A percentile compares a stretch with the other conserved stretches of the same genome.
phyloP scores from a whole-genome alignment of 2,888 invertebrate species.

The Anaspis maculata region DNA sequence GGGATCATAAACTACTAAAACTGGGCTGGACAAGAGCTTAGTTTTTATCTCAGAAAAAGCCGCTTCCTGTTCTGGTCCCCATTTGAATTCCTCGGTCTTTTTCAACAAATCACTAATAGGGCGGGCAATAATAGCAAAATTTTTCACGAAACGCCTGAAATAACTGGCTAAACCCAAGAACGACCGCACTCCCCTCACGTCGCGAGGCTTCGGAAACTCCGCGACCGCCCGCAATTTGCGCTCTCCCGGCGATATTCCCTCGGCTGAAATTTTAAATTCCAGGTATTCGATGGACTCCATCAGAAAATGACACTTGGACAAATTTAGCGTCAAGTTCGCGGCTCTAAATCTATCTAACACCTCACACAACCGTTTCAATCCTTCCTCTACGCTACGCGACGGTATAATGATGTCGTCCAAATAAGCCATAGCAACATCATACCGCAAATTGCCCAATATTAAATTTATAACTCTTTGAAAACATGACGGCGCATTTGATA shows the following conservation, averaged over 20 bases:
- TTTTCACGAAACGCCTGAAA: constrained; percentile 10
- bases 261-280: constrained; percentile 1
- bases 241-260: not conserved
- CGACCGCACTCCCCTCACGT: constrained; percentile 2
- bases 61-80: not conserved
- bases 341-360: constrained; percentile 5
- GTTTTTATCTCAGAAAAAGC: constrained; percentile 3
- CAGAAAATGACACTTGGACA: constrained; percentile 11
- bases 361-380: constrained; percentile 1
- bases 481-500: constrained; percentile 3
- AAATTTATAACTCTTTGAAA: constrained; percentile 5
- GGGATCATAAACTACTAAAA: constrained; percentile 7
- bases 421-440: constrained; percentile 9
- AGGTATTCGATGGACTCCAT: constrained; percentile 8
- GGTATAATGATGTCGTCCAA: constrained; percentile 14
- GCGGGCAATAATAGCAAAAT: constrained; percentile 19
- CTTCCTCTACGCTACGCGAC: constrained; percentile 6
- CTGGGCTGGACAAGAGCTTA: constrained; percentile 2
- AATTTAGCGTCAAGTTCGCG: constrained; percentile 9
- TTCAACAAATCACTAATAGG: constrained; percentile 23
- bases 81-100: constrained; percentile 15
- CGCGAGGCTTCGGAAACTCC: not conserved
- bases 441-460: constrained; percentile 4
- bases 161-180: constrained; percentile 12
- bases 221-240: not conserved